Base-by-base conservation (phyloP, 2,888 invertebrate genomes). In the Amblyteles armatorius region DNA sequence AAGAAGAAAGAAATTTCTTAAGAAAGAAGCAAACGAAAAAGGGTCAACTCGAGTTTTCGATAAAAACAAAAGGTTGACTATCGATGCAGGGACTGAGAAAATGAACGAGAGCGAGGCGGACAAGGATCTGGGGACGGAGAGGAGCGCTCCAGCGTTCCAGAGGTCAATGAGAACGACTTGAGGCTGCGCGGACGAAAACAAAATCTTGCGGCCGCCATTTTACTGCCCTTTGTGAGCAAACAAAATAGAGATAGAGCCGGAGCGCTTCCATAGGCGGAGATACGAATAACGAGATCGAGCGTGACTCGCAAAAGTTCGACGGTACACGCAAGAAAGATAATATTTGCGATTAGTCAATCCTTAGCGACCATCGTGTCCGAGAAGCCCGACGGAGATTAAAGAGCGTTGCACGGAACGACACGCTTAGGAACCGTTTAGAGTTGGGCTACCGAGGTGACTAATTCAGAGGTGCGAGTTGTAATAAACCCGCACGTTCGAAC, bases 271-370 rank as follows among this genome's bases (percentile, higher is more conserved):
- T 33, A 63, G n/a, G 6, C 6, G 3, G 33, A 63, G 26, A 52
- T 50, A 33, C 50, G 50, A 71, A 44, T 48, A 48, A 26, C 29
- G 40, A 48, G 26, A 48, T 29, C 48, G 48, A 26, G 26, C 36
- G 63, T 63, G 63, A 63, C 29, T 63, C 63, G 16, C 33, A 13
- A 33, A 63, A 63, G 63, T 63, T 50, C 6, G 33, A 44, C 36
- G 22, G 48, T 29, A 29, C 36, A 19, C 36, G 33, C 11, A 52
- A 60, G 48, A 74, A 74, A 57, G 22, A 57, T 74, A 80, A 74
- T 80, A 80, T 80, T 80, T 80, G 74, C 80, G 52, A 80, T 80
- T 80, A 74, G 80, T 68, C 63, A 67, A 73, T 44, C 22, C 57
- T 29, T 44, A 48, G 5, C 44, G 44, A 48, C 16, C 65, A 50